Evolutionary conservation across 1,140 invertebrate species (phyloP), one percentile per base, ranked within the genome.

Genomic region (Paraescarpia echinospica): DNA sequence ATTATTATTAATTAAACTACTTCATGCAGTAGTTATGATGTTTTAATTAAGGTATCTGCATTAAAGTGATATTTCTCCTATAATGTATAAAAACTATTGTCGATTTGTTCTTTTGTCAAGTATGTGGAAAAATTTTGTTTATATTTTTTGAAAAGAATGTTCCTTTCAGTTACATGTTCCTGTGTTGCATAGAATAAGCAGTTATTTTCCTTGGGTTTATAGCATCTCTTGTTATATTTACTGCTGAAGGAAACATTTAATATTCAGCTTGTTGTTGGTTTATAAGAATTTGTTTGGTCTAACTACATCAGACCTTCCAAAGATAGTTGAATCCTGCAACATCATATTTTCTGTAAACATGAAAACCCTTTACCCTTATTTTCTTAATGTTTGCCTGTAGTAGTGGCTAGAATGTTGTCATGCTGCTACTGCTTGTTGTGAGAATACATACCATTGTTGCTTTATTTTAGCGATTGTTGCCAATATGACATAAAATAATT

Each of bases 211-310:
- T 18, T 77, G 2, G 22, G 59, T 77, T 31, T 22, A 31, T 22
- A 77, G 59, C 59, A 77, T 27, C 59, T 77, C n/a, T n/a, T n/a
- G 59, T 77, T 77, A 77, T 77, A 77, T 77, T 77, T 77, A 77
- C 59, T 41, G 59, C 59, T 77, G 59, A 77, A 77, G 9, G 22
- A 77, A 27, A 2, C 22, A 27, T 77, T 77, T 31, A 77, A 18
- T 31, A 14, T 77, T 77, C 59, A 77, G 59, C 59, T 18, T 77
- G 59, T 77, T 77, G 59, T 77, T 77, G 14, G 59, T 77, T 77
- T 77, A 77, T 77, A 18, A 77, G 59, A 77, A 4, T 77, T 22
- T 27, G 22, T 77, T 77, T 27, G 48, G 48, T 51, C 48, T n/a
- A n/a, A n/a, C n/a, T 18, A 51, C 48, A 51, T 31, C 8, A 77